Percentiles rank a stretch among this genome's conserved stretches.
Conservation (phyloP, 2,113 vertebrate genomes). For the Corythoichthys haematopterus region DNA sequence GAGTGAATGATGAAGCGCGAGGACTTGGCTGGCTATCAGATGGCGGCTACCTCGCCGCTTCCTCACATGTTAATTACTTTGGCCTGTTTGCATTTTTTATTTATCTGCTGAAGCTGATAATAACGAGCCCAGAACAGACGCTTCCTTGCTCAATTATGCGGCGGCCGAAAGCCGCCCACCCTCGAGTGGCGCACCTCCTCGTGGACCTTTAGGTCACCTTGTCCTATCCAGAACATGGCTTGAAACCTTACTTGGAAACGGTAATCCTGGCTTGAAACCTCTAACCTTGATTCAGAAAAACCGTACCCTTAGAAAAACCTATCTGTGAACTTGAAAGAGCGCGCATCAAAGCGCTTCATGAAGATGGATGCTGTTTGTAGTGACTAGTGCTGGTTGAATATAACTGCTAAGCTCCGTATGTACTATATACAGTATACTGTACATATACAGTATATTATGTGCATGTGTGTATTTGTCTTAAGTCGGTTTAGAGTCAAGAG, state of each 20-base stretch:
- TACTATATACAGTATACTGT: background rate
- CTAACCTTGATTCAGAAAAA: too few relatives aligned
- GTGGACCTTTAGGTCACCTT: background rate
- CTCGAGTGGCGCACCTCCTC: conserved; percentile 20
- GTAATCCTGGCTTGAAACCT: background rate
- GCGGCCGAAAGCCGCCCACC: conserved; percentile 6
- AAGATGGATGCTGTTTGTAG: background rate
- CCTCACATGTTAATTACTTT: conserved; percentile 64
- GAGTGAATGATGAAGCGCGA: conserved; percentile 45
- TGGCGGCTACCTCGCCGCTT: conserved; percentile 41
- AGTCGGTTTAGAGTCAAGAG: background rate
- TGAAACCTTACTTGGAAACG: background rate
- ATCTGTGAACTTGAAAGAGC: background rate
- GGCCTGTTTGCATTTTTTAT: conserved; percentile 58
- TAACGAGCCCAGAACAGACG: conserved; percentile 35
- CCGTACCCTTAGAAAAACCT: too few relatives aligned
- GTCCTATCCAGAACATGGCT: background rate
- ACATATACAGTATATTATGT: background rate
- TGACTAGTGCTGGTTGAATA: background rate
- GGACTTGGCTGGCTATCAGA: conserved; percentile 51
- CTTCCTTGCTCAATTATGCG: background rate
- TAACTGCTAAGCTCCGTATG: background rate
- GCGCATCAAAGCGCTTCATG: background rate
- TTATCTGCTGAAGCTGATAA: conserved; percentile 54
- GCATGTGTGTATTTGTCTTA: background rate